These are phyloP conservation scores for Thaumetopoea pityocampa DNA, from an alignment of 1,140 invertebrate genomes.

Conservation along the genomic window DNA sequence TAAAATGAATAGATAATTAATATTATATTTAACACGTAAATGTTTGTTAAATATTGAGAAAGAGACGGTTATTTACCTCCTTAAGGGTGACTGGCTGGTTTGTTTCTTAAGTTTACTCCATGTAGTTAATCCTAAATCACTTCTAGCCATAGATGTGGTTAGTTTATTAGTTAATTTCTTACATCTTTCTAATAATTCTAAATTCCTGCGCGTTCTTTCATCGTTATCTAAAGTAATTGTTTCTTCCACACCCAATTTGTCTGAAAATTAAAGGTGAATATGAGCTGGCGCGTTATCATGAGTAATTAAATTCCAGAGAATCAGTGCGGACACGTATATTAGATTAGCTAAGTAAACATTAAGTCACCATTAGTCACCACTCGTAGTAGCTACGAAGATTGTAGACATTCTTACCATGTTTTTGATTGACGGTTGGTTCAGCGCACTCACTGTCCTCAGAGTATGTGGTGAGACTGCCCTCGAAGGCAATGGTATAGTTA, in stretches of 20 bases:
- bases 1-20: slow-evolving; percentile 43
- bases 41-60: not conserved
- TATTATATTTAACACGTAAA: not conserved
- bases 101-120: slow-evolving; percentile 88
- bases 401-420: slow-evolving; percentile 46
- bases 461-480: slow-evolving; percentile 90
- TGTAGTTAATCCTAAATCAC: slow-evolving; percentile 88
- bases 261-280: slow-evolving; percentile 49
- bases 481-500: slow-evolving; percentile 96
- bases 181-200: slow-evolving; percentile 74
- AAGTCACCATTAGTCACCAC: slow-evolving; percentile 22
- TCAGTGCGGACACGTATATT: slow-evolving; percentile 22
- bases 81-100: slow-evolving; percentile 67
- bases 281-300: slow-evolving; percentile 38
- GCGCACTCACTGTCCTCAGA: slow-evolving; percentile 84
- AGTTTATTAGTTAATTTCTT: slow-evolving; percentile 74
- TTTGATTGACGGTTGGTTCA: slow-evolving; percentile 68
- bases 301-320: slow-evolving; percentile 25
- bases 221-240: slow-evolving; percentile 64
- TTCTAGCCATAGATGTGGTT: slow-evolving; percentile 87
- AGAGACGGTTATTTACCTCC: slow-evolving; percentile 45
- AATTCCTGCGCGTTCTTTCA: slow-evolving; percentile 75
- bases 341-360: slow-evolving; percentile 35
- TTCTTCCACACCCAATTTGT: slow-evolving; percentile 67
- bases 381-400: slow-evolving; percentile 3